A percentile compares a stretch with the other conserved stretches of the same genome.
Evolutionary conservation across 2,888 invertebrate genomes (phyloP).

Genomic region (Leptinotarsa tumamoca): DNA sequence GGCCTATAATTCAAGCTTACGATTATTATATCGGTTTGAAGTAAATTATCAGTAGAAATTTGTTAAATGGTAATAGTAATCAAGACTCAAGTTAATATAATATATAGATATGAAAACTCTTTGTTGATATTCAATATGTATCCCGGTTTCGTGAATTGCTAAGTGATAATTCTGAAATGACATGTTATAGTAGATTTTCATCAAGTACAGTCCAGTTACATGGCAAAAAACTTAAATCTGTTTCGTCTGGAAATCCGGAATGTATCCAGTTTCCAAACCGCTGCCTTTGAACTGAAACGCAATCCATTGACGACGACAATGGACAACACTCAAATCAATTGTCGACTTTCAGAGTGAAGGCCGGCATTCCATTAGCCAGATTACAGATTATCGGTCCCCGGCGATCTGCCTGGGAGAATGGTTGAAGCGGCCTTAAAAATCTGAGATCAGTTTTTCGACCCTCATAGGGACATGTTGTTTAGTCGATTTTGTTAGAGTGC

Average conservation of each 20-base stretch:
- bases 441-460: conserved; percentile 32
- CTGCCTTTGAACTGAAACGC: conserved; percentile 7
- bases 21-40: too few relatives aligned
- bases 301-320: conserved; percentile 50
- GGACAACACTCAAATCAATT: conserved; percentile 60
- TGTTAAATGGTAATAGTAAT: too few relatives aligned
- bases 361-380: conserved; percentile 60
- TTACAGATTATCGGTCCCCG: conserved; percentile 53
- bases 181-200: too few relatives aligned
- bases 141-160: too few relatives aligned
- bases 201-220: not conserved
- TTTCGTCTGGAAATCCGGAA: not conserved
- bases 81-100: too few relatives aligned
- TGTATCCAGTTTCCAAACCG: not conserved
- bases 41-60: too few relatives aligned
- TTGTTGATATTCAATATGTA: too few relatives aligned
- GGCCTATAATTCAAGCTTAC: too few relatives aligned
- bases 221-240: not conserved
- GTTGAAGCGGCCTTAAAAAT: conserved; percentile 34
- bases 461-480: not conserved
- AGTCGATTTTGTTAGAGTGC: not conserved
- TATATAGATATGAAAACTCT: too few relatives aligned
- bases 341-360: conserved; percentile 58
- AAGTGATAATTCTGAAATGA: too few relatives aligned
- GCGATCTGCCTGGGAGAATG: conserved; percentile 41